Evolutionary conservation across 1,140 invertebrate species (phyloP), one percentile per base, ranked within the genome.

Genomic region (Dendrolimus kikuchii): DNA sequence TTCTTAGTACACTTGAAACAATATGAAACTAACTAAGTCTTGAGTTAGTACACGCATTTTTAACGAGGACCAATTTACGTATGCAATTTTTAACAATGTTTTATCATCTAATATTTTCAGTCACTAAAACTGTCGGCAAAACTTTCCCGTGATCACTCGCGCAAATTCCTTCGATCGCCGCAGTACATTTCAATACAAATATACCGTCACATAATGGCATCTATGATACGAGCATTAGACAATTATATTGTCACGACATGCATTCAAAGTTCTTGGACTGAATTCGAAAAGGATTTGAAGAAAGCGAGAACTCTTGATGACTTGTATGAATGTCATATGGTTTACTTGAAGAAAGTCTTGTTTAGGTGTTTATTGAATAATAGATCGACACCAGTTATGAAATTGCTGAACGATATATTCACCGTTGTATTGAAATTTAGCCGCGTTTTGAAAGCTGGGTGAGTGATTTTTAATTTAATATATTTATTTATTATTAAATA

Each of bases 221-320:
- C 93, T 48, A 90, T 94, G 63, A 89, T 94, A 53, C 89, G 91
- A 51, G 91, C 92, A 0, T 68, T 94, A 6, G 92, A 93, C 62
- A 93, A 91, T 74, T 93, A 94, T 71, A 85, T 94, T 43, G 91
- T 91, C 0, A 91, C 91, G 5, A 92, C 90, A 48, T 93, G 93
- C 5, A 81, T 94, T 5, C 89, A 92, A 43, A 87, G 89, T 1
- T 92, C 92, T 10, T 95, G 93, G 93, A 87, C 88, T 4, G 88
- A 90, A 45, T 93, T 94, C 51, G 91, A 93, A 66, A 90, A 90
- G 48, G 90, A 91, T 66, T 68, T 94, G 6, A 81, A 89, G 58
- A 86, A 87, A 43, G 90, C 90, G 0, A 81, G 86, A 5, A 92
- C 92, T 5, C 68, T 94, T 0, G 93, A 94, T 67, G 88, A 91